Evolutionary conservation across 2,888 invertebrate species (phyloP), one percentile per base, ranked within the genome.

Genomic region (Brachyopa scutellaris): DNA sequence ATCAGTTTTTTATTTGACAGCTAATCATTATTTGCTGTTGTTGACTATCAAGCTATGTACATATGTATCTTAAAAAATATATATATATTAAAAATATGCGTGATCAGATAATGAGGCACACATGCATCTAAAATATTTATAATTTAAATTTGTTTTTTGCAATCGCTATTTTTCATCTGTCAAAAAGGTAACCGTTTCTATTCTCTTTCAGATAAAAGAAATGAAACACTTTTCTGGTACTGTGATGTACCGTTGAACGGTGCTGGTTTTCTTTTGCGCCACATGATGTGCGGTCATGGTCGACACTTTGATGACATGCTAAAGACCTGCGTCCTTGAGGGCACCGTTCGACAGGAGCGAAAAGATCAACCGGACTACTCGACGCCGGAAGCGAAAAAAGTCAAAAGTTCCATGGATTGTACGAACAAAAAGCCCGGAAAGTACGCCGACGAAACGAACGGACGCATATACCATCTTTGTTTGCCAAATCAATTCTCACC

Each of bases 221-320:
- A 85, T 40, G 40, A 53, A 5, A 29, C 84, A 4, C 47, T 80
- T 17, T 86, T 85, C 70, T 86, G 85, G 85, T 83, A 67, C 33
- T 86, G 86, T 31, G 86, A 86, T 66, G 77, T 84, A 0, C 67
- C 77, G 1, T 0, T n/a, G 0, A 78, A 78, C 6, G 86, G 85
- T 5, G 11, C 11, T n/a, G 85, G 85, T 1, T 85, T 40, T 13
- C 31, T 40, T 0, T 1, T 84, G 4, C 77, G 84, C 0, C 86
- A 85, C 51, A 85, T 86, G 86, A 40, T 66, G 9, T 86, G 86
- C 42, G 83, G 79, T 0, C 36, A 23, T 5, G 67, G 69, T 8
- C 72, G 85, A 29, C 19, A 57, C 8, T 86, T 84, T 45, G 84
- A 85, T 66, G 59, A 82, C 2, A 2, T 31, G 0, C 62, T 62